phyloP scores from a whole-genome alignment of 2,797 vertebrate genomes.

The Vultur gryphus region DNA sequence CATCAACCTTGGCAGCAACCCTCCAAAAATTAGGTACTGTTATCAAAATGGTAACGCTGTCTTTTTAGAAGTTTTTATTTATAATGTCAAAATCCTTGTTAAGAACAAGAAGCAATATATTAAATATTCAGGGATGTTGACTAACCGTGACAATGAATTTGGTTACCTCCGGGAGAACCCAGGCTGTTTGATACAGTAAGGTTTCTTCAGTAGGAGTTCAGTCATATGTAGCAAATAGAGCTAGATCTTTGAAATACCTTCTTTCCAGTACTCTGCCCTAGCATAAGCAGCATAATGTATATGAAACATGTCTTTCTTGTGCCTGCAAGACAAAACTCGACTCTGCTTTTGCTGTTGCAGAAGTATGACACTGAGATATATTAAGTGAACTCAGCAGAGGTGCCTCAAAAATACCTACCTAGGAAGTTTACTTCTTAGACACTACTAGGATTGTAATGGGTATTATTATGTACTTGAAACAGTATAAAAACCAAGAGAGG shows the following conservation, averaged over 20 bases:
- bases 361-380: not conserved
- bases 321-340: not conserved
- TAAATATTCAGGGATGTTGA: not conserved
- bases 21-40: not conserved
- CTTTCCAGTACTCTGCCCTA: not conserved
- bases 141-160: not conserved
- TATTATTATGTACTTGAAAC: not conserved
- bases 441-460: not conserved
- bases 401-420: not conserved
- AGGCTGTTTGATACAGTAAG: not conserved
- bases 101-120: not conserved
- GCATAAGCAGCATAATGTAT: not conserved
- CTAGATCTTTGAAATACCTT: not conserved
- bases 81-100: not conserved
- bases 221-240: not conserved
- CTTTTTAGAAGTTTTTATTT: not conserved
- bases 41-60: not conserved
- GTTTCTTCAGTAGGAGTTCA: not conserved
- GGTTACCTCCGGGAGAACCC: not conserved
- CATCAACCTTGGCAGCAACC: not conserved
- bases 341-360: not conserved
- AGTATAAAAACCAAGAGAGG: not conserved
- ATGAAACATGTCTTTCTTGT: not conserved
- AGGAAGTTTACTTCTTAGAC: not conserved
- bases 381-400: not conserved